These are phyloP conservation scores for Chrysolina americana DNA, from an alignment of 2,888 invertebrate genomes.

Conservation along the genomic window DNA sequence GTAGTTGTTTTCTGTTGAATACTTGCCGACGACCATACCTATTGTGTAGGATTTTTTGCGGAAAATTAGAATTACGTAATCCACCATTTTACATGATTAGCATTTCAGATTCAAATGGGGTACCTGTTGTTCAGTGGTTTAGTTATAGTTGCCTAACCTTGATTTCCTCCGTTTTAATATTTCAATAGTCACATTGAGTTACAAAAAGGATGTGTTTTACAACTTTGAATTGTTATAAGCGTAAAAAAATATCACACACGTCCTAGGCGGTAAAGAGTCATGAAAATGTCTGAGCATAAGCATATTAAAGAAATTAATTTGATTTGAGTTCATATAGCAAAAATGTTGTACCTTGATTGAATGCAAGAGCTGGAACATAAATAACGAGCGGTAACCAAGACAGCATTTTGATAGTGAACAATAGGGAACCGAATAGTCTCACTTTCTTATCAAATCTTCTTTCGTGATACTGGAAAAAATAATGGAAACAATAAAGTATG, in stretches of 20 bases:
- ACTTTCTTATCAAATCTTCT: conserved; percentile 80
- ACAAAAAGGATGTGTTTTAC: too few relatives aligned
- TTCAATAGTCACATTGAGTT: too few relatives aligned
- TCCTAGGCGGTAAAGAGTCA: not conserved
- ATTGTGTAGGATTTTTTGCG: too few relatives aligned
- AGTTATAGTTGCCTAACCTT: too few relatives aligned
- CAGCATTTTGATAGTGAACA: conserved; percentile 82
- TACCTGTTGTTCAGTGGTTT: too few relatives aligned
- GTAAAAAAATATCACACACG: not conserved
- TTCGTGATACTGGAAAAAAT: conserved; percentile 76
- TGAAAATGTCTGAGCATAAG: not conserved
- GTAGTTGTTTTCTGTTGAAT: too few relatives aligned
- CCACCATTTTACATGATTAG: too few relatives aligned
- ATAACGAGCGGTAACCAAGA: conserved; percentile 88
- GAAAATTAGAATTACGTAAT: too few relatives aligned
- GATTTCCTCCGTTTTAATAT: too few relatives aligned
- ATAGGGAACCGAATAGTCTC: conserved; percentile 77
- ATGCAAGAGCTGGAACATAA: conserved; percentile 89
- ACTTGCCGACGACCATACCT: too few relatives aligned
- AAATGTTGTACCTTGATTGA: conserved; percentile 79
- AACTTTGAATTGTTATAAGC: too few relatives aligned
- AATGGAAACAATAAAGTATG: not conserved
- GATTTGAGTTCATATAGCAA: not conserved
- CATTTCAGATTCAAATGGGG: too few relatives aligned
- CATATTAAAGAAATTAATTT: not conserved